These are phyloP conservation scores for Megatriorchis doriae DNA, from an alignment of 2,113 vertebrate genomes.

Conservation along the genomic window DNA sequence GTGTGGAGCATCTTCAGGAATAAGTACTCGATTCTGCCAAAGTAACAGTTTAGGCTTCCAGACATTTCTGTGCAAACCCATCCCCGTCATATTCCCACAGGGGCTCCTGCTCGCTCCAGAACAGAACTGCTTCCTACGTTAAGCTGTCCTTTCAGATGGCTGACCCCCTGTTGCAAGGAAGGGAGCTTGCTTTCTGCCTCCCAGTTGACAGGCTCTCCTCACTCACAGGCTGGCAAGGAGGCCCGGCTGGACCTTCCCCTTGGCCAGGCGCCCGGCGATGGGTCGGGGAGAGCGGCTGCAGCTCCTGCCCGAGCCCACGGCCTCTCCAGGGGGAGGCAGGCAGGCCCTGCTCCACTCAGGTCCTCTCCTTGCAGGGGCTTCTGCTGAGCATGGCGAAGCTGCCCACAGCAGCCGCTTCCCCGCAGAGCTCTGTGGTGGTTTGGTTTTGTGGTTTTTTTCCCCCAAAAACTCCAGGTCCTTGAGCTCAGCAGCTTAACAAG, in stretches of 20 bases:
- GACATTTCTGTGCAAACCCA: not conserved
- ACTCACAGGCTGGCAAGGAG: not conserved
- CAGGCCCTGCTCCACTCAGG: not conserved
- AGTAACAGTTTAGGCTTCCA: not conserved
- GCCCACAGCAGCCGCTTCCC: no score
- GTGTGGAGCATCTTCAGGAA: not conserved
- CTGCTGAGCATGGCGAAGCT: no score
- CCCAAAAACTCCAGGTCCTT: not conserved
- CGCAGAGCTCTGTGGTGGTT: fast-evolving
- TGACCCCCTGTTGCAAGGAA: no score
- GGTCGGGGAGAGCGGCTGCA: not conserved
- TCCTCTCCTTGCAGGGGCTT: not conserved
- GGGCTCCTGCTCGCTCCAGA: not conserved
- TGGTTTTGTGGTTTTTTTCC: no score
- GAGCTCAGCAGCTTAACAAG: not conserved
- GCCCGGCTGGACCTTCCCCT: not conserved
- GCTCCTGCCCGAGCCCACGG: not conserved
- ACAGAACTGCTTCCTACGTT: not conserved
- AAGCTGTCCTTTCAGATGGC: not conserved
- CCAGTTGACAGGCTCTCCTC: not conserved
- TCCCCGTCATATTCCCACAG: fast-evolving
- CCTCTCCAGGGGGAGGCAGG: not conserved
- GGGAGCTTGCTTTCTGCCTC: not conserved
- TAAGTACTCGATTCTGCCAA: fast-evolving
- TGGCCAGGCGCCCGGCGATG: not conserved